A percentile compares a stretch with the other conserved stretches of the same genome.
phyloP scores from a whole-genome alignment of 2,113 vertebrate genomes.

The Phrynosoma platyrhinos region DNA sequence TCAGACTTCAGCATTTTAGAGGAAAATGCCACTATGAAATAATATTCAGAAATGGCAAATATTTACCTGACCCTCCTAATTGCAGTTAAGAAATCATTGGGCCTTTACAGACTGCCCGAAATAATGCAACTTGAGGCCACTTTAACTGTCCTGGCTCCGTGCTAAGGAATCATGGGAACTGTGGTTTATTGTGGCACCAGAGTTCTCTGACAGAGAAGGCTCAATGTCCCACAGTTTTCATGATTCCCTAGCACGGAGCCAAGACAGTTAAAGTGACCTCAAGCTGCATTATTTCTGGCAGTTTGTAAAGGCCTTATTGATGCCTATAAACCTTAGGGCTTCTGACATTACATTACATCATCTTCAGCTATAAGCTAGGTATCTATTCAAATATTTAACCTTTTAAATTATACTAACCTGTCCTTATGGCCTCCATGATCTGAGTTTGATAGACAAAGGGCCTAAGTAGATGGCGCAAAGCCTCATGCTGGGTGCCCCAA shows the following conservation, averaged over 20 bases:
- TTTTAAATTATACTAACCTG: constrained; percentile 61
- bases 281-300: too few species aligned
- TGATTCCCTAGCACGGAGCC: too few species aligned
- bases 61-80: not conserved
- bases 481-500: too few species aligned
- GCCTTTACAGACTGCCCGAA: too few species aligned
- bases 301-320: not conserved
- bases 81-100: not conserved
- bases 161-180: too few species aligned
- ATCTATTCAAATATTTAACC: constrained; percentile 64
- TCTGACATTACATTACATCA: not conserved
- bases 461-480: too few species aligned
- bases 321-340: constrained; percentile 16
- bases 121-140: too few species aligned
- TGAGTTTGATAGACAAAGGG: constrained; percentile 45
- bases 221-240: too few species aligned
- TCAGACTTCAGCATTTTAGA: not conserved
- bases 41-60: not conserved
- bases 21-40: constrained; percentile 17
- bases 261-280: too few species aligned
- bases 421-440: constrained; percentile 63
- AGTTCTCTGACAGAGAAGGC: too few species aligned
- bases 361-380: constrained; percentile 39
- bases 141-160: too few species aligned
- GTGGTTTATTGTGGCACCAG: too few species aligned